Evolutionary conservation across 2,888 invertebrate species (phyloP).

Genomic region (Aricia artaxerxes): DNA sequence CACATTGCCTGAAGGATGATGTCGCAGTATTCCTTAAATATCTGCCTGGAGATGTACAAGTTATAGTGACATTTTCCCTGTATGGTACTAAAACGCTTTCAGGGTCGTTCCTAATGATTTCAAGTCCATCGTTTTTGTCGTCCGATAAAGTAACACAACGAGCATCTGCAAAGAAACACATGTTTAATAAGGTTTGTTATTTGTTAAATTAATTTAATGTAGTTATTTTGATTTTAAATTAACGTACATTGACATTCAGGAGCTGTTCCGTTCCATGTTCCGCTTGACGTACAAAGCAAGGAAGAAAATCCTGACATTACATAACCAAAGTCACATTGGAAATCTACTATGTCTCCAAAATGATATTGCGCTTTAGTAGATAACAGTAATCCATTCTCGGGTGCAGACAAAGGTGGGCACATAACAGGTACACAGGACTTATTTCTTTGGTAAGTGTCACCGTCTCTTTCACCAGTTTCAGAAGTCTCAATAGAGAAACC

Average conservation of each 20-base stretch:
- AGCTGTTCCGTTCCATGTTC: conserved; percentile 95
- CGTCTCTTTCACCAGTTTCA: conserved; percentile 93
- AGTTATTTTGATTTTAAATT: not conserved
- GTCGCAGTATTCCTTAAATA: conserved; percentile 90
- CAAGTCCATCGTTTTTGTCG: conserved; percentile 92
- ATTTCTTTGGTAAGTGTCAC: conserved; percentile 93
- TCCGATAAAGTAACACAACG: conserved; percentile 94
- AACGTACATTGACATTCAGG: conserved; percentile 96
- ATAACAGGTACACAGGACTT: conserved; percentile 97
- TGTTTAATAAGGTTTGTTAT: not conserved
- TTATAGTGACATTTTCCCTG: conserved; percentile 93
- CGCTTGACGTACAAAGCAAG: conserved; percentile 92
- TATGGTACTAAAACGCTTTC: conserved; percentile 93
- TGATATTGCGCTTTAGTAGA: conserved; percentile 91
- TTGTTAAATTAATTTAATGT: not conserved
- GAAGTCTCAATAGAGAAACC: conserved; percentile 89
- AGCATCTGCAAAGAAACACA: conserved; percentile 83
- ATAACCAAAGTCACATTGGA: conserved; percentile 97
- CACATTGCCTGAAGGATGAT: conserved; percentile 94
- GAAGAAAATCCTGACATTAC: conserved; percentile 93
- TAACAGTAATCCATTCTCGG: conserved; percentile 91
- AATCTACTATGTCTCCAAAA: conserved; percentile 93
- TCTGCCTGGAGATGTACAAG: conserved; percentile 88
- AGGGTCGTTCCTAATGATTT: conserved; percentile 88
- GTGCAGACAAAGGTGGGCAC: conserved; percentile 88